A percentile compares a stretch with the other conserved stretches of the same genome.
Evolutionary conservation across 2,888 invertebrate species (phyloP).

Genomic region (Caenorhabditis sp.): DNA sequence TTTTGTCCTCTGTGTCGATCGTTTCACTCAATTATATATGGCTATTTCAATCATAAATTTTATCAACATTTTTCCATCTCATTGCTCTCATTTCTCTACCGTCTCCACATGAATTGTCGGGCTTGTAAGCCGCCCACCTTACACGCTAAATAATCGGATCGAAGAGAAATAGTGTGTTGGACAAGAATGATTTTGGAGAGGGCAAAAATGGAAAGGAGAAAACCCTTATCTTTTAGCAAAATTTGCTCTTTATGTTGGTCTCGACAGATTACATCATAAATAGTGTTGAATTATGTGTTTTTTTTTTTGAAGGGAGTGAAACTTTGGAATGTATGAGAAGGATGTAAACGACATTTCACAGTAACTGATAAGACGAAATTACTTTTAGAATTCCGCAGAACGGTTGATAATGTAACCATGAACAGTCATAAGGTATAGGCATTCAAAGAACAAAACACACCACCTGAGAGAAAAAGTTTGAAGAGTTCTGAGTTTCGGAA

Average conservation of each 20-base stretch:
- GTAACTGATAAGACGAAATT: too few relatives aligned
- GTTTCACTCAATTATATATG: conserved; percentile 17
- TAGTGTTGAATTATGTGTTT: conserved; percentile 1
- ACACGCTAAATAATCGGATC: conserved; percentile 35
- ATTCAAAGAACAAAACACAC: too few relatives aligned
- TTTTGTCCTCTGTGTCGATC: conserved; percentile 27
- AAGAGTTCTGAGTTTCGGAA: too few relatives aligned
- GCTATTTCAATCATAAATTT: conserved; percentile 42
- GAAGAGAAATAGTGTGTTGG: conserved; percentile 26
- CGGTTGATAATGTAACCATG: background rate
- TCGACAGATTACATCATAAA: background rate
- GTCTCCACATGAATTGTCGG: conserved; percentile 3
- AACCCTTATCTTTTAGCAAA: conserved; percentile 25
- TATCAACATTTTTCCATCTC: conserved; percentile 18
- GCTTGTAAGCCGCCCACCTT: conserved; percentile 38
- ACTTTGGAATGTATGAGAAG: background rate
- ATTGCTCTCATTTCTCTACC: conserved; percentile 3
- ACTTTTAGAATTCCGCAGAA: too few relatives aligned
- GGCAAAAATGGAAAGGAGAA: conserved; percentile 3
- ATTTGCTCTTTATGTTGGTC: background rate
- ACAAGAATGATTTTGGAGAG: conserved; percentile 17
- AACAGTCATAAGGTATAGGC: background rate
- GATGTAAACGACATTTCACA: too few relatives aligned
- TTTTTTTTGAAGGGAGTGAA: conserved; percentile 9
- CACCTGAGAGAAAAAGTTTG: too few relatives aligned